Conservation (phyloP, 1,140 invertebrate genomes). For the Diuraphis noxia region DNA sequence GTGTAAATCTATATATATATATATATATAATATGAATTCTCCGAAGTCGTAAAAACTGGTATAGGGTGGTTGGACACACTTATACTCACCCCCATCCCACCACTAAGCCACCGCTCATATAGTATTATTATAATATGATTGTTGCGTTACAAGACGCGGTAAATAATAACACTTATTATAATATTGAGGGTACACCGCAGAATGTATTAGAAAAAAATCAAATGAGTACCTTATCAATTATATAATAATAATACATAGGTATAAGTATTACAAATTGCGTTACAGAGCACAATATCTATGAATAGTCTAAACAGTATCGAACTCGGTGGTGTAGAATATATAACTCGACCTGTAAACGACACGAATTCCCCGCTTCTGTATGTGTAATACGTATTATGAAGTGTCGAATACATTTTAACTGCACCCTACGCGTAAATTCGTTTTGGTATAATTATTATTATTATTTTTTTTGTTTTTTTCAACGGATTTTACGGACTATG, state of each 20-base stretch:
- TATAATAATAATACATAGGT: too few species aligned
- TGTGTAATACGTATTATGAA: too few species aligned
- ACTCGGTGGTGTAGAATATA: neutral
- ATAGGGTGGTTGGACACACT: neutral
- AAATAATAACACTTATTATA: too few species aligned
- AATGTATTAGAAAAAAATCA: neutral
- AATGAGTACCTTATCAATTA: neutral
- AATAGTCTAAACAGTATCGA: neutral
- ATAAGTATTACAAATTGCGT: too few species aligned
- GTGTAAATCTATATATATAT: neutral
- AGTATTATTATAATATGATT: neutral
- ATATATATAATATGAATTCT: too few species aligned
- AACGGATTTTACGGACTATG: too few species aligned
- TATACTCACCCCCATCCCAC: neutral
- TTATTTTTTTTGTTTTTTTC: too few species aligned
- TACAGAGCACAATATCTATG: neutral
- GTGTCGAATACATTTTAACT: too few species aligned
- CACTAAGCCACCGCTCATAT: neutral
- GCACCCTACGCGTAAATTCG: too few species aligned
- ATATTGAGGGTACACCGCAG: too few species aligned
- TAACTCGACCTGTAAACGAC: neutral
- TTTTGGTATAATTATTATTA: too few species aligned
- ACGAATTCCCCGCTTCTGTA: neutral
- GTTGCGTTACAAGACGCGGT: neutral
- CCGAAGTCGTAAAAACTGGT: neutral